Conservation (phyloP, 2,113 vertebrate species). For the Neoarius graeffei region DNA sequence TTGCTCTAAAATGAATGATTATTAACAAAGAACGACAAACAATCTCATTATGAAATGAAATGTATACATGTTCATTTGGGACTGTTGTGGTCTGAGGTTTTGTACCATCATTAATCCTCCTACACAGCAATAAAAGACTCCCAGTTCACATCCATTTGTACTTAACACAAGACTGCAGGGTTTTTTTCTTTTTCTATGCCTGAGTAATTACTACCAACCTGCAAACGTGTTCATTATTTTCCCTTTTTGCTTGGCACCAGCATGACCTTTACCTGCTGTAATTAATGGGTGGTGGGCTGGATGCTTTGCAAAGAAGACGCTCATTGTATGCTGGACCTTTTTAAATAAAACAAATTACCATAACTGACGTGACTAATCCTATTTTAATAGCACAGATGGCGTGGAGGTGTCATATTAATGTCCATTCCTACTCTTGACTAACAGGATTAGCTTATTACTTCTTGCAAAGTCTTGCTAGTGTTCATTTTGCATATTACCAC, state of each 20-base stretch:
- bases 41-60: conserved; percentile 29
- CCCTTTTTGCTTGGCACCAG: conserved; percentile 41
- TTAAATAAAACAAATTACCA: conserved; percentile 6
- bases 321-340: background rate
- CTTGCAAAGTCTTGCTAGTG: background rate
- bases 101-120: conserved; percentile 21
- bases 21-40: background rate
- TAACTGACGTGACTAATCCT: conserved; percentile 9
- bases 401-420: background rate
- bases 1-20: background rate
- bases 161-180: conserved; percentile 4
- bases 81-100: conserved; percentile 1
- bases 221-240: conserved; percentile 55
- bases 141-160: conserved; percentile 11
- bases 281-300: conserved; percentile 14
- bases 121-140: background rate
- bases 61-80: background rate
- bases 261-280: conserved; percentile 18
- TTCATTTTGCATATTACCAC: background rate
- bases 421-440: background rate
- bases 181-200: background rate
- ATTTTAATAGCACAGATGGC: background rate
- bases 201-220: conserved; percentile 49
- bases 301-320: background rate
- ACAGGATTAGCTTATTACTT: background rate